Percentiles rank a stretch among this genome's conserved stretches.
These are phyloP conservation scores for Penaeus chinensis DNA, from an alignment of 1,140 invertebrate species.

Conservation along the genomic window DNA sequence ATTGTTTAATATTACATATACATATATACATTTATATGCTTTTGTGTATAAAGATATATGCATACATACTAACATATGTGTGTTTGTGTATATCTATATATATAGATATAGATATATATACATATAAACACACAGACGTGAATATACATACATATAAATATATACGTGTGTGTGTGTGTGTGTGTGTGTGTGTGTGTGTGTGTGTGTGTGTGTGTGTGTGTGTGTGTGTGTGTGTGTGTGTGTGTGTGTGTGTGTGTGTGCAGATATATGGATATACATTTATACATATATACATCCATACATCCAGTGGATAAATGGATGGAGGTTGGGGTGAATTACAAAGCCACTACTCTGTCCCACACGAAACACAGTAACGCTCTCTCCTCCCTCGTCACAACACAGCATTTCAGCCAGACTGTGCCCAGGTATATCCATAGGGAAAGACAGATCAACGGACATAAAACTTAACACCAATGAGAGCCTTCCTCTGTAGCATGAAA, in stretches of 20 bases:
- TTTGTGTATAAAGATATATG: slow-evolving; percentile 5
- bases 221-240: too few relatives aligned
- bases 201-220: too few relatives aligned
- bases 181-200: too few relatives aligned
- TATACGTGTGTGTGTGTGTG: too few relatives aligned
- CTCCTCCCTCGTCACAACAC: too few relatives aligned
- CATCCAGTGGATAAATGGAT: slow-evolving; percentile 37
- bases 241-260: too few relatives aligned
- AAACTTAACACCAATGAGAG: slow-evolving; percentile 53
- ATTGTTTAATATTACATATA: neutral
- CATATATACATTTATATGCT: slow-evolving; percentile 10
- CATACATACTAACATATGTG: neutral
- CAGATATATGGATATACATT: too few relatives aligned
- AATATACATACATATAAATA: too few relatives aligned
- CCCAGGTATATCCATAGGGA: slow-evolving; percentile 46
- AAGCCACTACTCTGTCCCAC: slow-evolving; percentile 34
- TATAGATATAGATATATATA: slow-evolving; percentile 5
- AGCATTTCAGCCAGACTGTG: too few relatives aligned
- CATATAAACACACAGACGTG: neutral
- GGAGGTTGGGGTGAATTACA: slow-evolving; percentile 32
- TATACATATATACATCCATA: too few relatives aligned
- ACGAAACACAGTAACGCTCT: too few relatives aligned
- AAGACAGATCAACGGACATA: slow-evolving; percentile 52
- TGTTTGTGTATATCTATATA: neutral
- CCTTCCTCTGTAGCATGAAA: slow-evolving; percentile 35